Evolutionary conservation across 2,797 vertebrate genomes (phyloP).

Genomic region (Gadopsis bispinosus): DNA sequence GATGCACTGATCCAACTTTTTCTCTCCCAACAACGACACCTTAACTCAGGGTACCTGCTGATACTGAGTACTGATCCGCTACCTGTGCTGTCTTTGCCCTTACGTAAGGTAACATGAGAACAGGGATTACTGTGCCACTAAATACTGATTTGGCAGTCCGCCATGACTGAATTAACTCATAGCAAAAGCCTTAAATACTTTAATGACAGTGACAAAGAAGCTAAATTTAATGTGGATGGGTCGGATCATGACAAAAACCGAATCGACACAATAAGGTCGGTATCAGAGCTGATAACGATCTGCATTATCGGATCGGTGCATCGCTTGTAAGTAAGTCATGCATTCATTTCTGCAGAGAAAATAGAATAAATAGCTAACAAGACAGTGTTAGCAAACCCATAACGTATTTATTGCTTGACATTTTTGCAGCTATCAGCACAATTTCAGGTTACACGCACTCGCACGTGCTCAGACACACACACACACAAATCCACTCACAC

Average conservation of each 20-base stretch:
- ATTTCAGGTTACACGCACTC: conserved; percentile 36
- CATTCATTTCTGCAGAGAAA: conserved; percentile 19
- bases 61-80: not conserved
- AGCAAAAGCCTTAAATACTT: not conserved
- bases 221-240: not conserved
- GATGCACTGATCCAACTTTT: not conserved
- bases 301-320: not conserved
- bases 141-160: not conserved
- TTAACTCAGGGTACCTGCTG: not conserved
- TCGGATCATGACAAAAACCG: not conserved
- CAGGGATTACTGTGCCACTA: not conserved
- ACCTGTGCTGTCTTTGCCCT: not conserved
- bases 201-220: not conserved
- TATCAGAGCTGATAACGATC: not conserved
- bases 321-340: conserved; percentile 5
- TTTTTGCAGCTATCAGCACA: conserved; percentile 55
- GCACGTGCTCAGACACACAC: conserved; percentile 6
- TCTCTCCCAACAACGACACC: not conserved
- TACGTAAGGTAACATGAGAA: not conserved
- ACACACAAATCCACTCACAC: conserved; percentile 22
- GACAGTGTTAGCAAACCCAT: conserved; percentile 29
- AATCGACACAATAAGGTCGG: not conserved
- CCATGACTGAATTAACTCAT: not conserved
- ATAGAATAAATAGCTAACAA: conserved; percentile 12
- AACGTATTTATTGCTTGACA: conserved; percentile 23